Conservation (phyloP, 2,113 vertebrate genomes). For the Oncorhynchus gorbuscha region DNA sequence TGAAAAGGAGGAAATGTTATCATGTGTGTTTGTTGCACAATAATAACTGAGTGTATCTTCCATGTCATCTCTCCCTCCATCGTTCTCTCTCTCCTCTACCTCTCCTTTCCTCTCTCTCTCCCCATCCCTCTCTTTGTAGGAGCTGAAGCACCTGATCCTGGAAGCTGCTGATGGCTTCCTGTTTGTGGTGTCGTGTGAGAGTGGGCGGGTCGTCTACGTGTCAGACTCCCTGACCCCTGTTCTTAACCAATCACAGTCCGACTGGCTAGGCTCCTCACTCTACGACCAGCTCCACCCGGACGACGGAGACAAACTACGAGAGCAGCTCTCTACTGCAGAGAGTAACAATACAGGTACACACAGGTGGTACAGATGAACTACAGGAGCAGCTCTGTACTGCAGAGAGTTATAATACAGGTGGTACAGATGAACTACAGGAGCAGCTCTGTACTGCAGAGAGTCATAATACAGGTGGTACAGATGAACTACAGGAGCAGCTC, state of each 20-base stretch:
- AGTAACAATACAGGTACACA: constrained; percentile 84
- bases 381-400: background rate
- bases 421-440: constrained; percentile 79
- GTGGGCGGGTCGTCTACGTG: constrained; percentile 88
- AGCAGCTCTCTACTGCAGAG: constrained; percentile 93
- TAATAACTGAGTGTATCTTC: no score
- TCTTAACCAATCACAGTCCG: constrained; percentile 89
- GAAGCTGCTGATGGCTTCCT: constrained; percentile 96
- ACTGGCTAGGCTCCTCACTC: constrained; percentile 92
- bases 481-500: constrained; percentile 89
- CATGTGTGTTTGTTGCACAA: background rate
- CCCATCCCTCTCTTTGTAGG: constrained; percentile 66
- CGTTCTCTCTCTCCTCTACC: background rate
- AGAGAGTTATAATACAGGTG: no score
- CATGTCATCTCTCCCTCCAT: background rate
- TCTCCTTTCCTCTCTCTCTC: background rate
- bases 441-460: constrained; percentile 90
- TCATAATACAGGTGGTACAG: constrained; percentile 78
- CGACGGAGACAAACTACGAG: constrained; percentile 91
- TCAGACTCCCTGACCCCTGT: constrained; percentile 93
- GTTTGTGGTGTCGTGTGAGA: constrained; percentile 96
- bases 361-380: background rate
- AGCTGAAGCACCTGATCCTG: constrained; percentile 93
- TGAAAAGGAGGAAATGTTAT: background rate
- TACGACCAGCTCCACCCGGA: constrained; percentile 97